Conservation (phyloP, 2,888 invertebrate species). For the Athalia circularis region DNA sequence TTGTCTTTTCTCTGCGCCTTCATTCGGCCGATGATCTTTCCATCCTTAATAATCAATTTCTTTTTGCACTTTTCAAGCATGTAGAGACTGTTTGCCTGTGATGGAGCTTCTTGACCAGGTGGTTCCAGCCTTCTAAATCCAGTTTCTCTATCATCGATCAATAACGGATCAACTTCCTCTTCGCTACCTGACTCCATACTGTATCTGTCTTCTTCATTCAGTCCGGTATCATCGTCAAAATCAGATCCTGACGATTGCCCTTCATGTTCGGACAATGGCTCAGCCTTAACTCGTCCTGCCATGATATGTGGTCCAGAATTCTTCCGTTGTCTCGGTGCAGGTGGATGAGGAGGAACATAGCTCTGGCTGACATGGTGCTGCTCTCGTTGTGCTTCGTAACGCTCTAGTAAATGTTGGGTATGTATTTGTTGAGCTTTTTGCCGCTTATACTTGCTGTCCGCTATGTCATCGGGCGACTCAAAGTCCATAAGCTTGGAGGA, state of each 20-base stretch:
- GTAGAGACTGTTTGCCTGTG: constrained; percentile 81
- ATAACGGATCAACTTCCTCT: constrained; percentile 71
- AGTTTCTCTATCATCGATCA: constrained; percentile 73
- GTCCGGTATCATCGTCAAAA: constrained; percentile 65
- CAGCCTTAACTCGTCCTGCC: constrained; percentile 58
- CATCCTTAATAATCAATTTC: constrained; percentile 82
- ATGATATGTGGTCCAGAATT: constrained; percentile 56
- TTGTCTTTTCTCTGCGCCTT: constrained; percentile 88
- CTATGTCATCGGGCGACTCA: constrained; percentile 90
- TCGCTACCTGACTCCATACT: constrained; percentile 70
- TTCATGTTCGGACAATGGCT: constrained; percentile 69
- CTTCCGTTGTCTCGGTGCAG: constrained; percentile 57
- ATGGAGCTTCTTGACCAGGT: constrained; percentile 72
- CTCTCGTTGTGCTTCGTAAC: constrained; percentile 60
- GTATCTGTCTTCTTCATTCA: constrained; percentile 66
- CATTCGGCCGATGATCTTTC: constrained; percentile 81
- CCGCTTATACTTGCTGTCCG: constrained; percentile 78
- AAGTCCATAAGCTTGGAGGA: constrained; percentile 96
- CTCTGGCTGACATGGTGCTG: constrained; percentile 56
- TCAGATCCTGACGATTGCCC: constrained; percentile 67
- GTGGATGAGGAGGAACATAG: constrained; percentile 52
- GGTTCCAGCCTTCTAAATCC: constrained; percentile 76
- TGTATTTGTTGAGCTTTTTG: constrained; percentile 67
- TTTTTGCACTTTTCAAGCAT: constrained; percentile 88
- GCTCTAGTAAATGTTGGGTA: constrained; percentile 67